Percentiles rank a stretch among this genome's conserved stretches.
Conservation (phyloP, 2,888 invertebrate species). For the Hypena proboscidalis region DNA sequence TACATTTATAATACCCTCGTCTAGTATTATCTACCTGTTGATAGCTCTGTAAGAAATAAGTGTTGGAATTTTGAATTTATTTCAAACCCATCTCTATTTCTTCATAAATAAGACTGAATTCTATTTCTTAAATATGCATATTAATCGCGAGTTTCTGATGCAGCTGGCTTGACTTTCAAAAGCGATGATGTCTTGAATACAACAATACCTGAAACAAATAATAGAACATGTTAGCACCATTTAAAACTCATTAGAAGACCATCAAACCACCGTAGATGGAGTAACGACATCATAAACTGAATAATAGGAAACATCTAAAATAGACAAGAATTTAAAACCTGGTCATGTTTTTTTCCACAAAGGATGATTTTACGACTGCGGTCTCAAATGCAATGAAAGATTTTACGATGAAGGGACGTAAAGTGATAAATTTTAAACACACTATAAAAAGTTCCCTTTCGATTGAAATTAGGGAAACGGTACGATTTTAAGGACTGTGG, state of each 20-base stretch:
- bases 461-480: constrained; percentile 37
- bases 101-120: too few species aligned
- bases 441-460: constrained; percentile 34
- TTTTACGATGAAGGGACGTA: constrained; percentile 53
- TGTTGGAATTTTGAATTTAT: too few species aligned
- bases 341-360: constrained; percentile 42
- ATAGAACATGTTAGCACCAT: constrained; percentile 33
- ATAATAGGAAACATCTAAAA: constrained; percentile 40
- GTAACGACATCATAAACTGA: constrained; percentile 45
- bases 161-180: background rate
- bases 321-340: constrained; percentile 49
- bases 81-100: too few species aligned
- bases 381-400: constrained; percentile 53
- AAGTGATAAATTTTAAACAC: constrained; percentile 37
- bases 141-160: background rate
- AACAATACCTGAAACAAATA: constrained; percentile 51
- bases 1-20: too few species aligned
- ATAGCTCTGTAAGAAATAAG: too few species aligned
- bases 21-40: too few species aligned
- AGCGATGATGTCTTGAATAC: constrained; percentile 1
- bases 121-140: too few species aligned
- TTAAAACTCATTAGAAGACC: constrained; percentile 35
- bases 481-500: constrained; percentile 10
- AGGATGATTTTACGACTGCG: constrained; percentile 52
- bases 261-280: constrained; percentile 36